These are phyloP conservation scores for Toxonevra muliebris DNA, from an alignment of 2,888 invertebrate genomes.

Conservation along the genomic window DNA sequence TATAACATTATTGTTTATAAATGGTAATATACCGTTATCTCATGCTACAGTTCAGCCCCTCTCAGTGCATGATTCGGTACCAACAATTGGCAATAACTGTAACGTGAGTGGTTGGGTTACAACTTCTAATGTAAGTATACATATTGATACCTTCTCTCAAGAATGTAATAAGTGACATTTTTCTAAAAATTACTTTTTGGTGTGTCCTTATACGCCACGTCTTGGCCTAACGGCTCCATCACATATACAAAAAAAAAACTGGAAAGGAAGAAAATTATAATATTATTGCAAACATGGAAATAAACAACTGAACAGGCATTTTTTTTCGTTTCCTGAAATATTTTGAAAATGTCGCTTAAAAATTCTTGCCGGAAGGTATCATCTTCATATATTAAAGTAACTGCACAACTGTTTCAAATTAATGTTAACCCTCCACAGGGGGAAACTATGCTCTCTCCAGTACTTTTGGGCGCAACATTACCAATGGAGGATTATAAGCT, in stretches of 20 bases:
- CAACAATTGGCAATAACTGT: conserved; percentile 39
- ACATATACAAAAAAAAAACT: too few relatives aligned
- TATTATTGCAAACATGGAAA: too few relatives aligned
- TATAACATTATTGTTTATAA: conserved; percentile 44
- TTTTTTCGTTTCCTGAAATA: too few relatives aligned
- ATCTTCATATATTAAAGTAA: not conserved
- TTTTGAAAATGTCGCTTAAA: too few relatives aligned
- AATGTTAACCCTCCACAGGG: not conserved
- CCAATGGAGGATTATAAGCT: conserved; percentile 36
- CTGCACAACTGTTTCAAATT: not conserved
- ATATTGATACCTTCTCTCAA: too few relatives aligned
- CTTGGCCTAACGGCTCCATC: too few relatives aligned
- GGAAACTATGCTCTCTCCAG: conserved; percentile 32
- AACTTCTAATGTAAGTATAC: conserved; percentile 39
- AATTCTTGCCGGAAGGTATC: too few relatives aligned
- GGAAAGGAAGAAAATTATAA: too few relatives aligned
- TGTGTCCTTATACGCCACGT: too few relatives aligned
- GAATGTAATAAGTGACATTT: too few relatives aligned
- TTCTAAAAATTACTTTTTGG: too few relatives aligned
- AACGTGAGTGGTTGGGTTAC: conserved; percentile 55
- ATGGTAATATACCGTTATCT: conserved; percentile 47
- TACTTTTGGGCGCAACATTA: conserved; percentile 41
- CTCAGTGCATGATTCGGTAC: conserved; percentile 30
- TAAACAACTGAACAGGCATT: too few relatives aligned
- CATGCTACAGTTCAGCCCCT: conserved; percentile 40